Percentiles rank a stretch among this genome's conserved stretches.
phyloP scores from a whole-genome alignment of 2,113 vertebrate genomes.

The Galbula dea region DNA sequence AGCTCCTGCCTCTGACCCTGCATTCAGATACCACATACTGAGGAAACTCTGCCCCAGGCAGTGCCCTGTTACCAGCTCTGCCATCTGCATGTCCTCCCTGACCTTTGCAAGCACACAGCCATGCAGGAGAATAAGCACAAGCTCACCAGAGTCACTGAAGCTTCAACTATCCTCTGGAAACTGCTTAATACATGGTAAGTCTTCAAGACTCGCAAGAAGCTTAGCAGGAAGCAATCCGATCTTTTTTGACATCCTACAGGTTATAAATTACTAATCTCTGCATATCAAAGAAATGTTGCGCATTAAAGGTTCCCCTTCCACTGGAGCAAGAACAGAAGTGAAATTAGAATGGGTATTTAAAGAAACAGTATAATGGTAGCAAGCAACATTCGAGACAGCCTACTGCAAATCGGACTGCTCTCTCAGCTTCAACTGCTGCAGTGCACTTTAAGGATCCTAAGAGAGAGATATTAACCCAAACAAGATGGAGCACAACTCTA shows the following conservation, averaged over 20 bases:
- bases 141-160: neutral
- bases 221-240: neutral
- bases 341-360: neutral
- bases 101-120: neutral
- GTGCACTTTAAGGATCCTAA: neutral
- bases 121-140: neutral
- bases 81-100: rapidly evolving
- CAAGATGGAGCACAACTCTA: neutral
- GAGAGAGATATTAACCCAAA: neutral
- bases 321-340: neutral
- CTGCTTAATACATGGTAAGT: neutral
- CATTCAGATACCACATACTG: rapidly evolving
- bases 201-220: neutral
- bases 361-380: neutral
- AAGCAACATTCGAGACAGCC: neutral
- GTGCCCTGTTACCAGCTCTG: neutral
- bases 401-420: neutral
- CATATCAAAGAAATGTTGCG: neutral
- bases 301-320: neutral
- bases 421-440: neutral
- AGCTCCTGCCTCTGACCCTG: neutral
- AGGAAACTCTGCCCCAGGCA: neutral
- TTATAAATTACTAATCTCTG: neutral
- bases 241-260: neutral
- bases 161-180: slow-evolving; percentile 4